Conservation (phyloP, 2,113 vertebrate species). For the Petrocephalus zakoni region DNA sequence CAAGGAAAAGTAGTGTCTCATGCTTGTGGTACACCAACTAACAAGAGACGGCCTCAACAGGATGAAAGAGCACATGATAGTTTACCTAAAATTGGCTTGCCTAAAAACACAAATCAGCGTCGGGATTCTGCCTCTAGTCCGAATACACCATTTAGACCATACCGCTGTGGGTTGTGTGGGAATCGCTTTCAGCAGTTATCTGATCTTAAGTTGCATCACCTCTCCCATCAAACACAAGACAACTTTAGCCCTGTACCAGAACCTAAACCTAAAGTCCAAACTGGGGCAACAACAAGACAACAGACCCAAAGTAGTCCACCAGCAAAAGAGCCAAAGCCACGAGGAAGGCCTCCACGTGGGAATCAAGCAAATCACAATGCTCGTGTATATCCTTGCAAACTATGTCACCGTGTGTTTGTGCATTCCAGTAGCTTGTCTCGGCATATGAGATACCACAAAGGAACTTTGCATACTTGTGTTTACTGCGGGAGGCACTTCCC, state of each 20-base stretch:
- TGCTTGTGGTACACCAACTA: slow-evolving; percentile 11
- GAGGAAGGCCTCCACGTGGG: slow-evolving; percentile 32
- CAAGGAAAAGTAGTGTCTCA: slow-evolving; percentile 43
- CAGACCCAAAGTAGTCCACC: background rate
- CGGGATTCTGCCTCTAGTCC: slow-evolving; percentile 26
- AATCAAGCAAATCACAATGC: slow-evolving; percentile 36
- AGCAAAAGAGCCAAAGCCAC: slow-evolving; percentile 25
- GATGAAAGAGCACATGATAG: slow-evolving; percentile 29
- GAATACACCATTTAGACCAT: slow-evolving; percentile 43
- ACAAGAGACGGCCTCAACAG: slow-evolving; percentile 27
- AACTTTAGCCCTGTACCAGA: slow-evolving; percentile 35
- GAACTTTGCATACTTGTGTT: slow-evolving; percentile 62
- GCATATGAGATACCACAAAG: slow-evolving; percentile 69
- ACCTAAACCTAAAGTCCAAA: slow-evolving; percentile 24
- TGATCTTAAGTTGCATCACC: slow-evolving; percentile 59
- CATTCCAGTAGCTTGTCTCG: slow-evolving; percentile 69
- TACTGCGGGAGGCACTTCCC: slow-evolving; percentile 64
- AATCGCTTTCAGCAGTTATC: slow-evolving; percentile 54
- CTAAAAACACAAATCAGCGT: slow-evolving; percentile 31
- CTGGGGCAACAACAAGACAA: slow-evolving; percentile 21
- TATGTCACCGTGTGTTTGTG: slow-evolving; percentile 62
- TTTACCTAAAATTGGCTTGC: slow-evolving; percentile 39
- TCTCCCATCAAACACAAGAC: slow-evolving; percentile 54
- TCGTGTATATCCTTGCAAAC: slow-evolving; percentile 62
- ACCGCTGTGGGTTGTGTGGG: slow-evolving; percentile 64